Base-by-base conservation (phyloP, 2,797 vertebrate species). In the Sebastes taczanowskii region DNA sequence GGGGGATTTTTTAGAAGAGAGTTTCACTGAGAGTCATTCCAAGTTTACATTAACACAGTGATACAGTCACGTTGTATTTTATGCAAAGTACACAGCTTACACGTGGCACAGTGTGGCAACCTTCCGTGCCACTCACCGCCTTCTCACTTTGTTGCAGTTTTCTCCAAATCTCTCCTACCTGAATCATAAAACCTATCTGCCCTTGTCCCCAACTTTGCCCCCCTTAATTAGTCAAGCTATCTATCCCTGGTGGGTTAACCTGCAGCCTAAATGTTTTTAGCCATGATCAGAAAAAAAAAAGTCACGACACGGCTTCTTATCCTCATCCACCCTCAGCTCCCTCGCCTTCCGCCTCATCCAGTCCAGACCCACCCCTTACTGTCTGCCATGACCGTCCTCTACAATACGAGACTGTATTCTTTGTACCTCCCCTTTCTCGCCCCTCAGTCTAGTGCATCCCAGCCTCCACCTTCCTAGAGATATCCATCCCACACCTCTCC, bases 401-500 rank as follows among this genome's bases (percentile, higher is more conserved):
- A 92, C 93, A 92, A 94, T 87, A 86, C 90, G 89, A 90, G 92
- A 90, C 94, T 94, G 93, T 93, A 93, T 93, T 90, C 93, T 94
- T 88, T 92, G 93, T 89, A 92, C 95, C 95, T 95, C 95, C 95
- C 95, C 93, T 94, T 95, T 93, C 92, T 93, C 94, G 93, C 90
- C 93, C 89, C 89, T 91, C 87, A 86, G 89, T 93, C 92, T 88
- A 42, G 91, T 86, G 90, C 88, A 90, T 88, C 91, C 87, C 90
- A 89, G 90, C 90, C 87, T 93, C 85, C 86, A 42, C 42, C 91
- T 92, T 92, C 86, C 91, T 90, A 86, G 90, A 86, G 90, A 93
- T 88, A 92, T 92, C 91, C 92, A 89, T 83, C 90, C 91, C 83
- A 86, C 92, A 92, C 92, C 89, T 92, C 92, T 91, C 87, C 88